phyloP scores from a whole-genome alignment of 1,140 invertebrate genomes.

The Delia radicum region DNA sequence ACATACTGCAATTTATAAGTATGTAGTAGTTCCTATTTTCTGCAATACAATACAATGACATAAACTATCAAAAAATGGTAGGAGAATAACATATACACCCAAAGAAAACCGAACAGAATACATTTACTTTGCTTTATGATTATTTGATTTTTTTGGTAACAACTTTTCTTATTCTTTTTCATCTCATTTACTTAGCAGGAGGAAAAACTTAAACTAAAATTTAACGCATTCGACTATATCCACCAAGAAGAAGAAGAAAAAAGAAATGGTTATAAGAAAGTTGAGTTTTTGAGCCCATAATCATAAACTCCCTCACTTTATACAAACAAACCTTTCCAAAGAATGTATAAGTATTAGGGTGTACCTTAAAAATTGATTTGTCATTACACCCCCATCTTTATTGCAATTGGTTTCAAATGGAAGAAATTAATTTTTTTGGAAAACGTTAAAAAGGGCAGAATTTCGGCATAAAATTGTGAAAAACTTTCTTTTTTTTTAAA shows the following conservation, averaged over 20 bases:
- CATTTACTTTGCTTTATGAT: background rate
- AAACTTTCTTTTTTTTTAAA: too few relatives aligned
- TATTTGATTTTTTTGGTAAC: constrained; percentile 5
- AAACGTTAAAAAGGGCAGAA: too few relatives aligned
- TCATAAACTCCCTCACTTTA: constrained; percentile 4
- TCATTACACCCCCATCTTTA: too few relatives aligned
- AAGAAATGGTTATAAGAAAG: background rate
- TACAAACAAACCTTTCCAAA: background rate
- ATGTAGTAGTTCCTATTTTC: background rate
- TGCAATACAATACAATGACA: background rate
- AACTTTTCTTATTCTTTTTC: background rate
- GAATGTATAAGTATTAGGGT: background rate
- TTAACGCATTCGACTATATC: background rate
- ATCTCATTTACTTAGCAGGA: background rate
- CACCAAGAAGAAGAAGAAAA: background rate
- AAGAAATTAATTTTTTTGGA: too few relatives aligned
- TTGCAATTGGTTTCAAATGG: too few relatives aligned
- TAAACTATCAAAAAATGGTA: background rate
- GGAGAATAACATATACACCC: background rate
- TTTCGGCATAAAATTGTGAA: too few relatives aligned
- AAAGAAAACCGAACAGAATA: background rate
- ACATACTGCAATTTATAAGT: background rate
- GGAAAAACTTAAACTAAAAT: background rate
- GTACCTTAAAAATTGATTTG: too few relatives aligned
- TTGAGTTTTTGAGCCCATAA: constrained; percentile 4